These are phyloP conservation scores for Crematogaster levior DNA, from an alignment of 2,888 invertebrate species.

Conservation along the genomic window DNA sequence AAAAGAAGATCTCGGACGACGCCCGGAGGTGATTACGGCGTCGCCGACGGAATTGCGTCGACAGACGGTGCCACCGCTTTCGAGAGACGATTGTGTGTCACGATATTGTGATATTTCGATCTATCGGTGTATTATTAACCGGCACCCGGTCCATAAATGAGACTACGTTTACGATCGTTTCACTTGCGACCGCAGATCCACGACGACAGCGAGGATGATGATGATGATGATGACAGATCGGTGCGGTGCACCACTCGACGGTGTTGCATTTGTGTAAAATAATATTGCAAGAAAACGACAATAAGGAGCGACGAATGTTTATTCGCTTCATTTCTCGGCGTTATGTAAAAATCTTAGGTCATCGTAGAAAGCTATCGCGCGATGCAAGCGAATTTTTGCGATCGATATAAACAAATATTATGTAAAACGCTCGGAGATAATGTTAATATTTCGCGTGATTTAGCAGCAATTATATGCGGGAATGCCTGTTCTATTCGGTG, in stretches of 20 bases:
- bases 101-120: conserved; percentile 31
- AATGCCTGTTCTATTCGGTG: neutral
- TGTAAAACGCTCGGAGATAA: conserved; percentile 35
- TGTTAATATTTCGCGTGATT: conserved; percentile 23
- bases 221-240: conserved; percentile 14
- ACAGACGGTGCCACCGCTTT: neutral
- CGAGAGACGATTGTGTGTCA: conserved; percentile 39
- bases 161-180: conserved; percentile 54
- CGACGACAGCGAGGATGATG: conserved; percentile 39
- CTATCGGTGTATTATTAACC: conserved; percentile 29
- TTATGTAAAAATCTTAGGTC: conserved; percentile 55
- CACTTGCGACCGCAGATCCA: conserved; percentile 60
- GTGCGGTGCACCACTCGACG: neutral
- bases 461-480: conserved; percentile 23
- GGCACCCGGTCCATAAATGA: conserved; percentile 30
- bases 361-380: conserved; percentile 46
- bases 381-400: conserved; percentile 31
- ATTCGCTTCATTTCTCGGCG: conserved; percentile 43
- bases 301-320: conserved; percentile 7
- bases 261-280: neutral
- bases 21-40: conserved; percentile 24
- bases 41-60: conserved; percentile 10
- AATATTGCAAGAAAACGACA: conserved; percentile 10
- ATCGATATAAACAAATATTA: conserved; percentile 51
- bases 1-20: conserved; percentile 41